Base-by-base conservation (phyloP, 2,888 invertebrate species). In the Tinea semifulvella region DNA sequence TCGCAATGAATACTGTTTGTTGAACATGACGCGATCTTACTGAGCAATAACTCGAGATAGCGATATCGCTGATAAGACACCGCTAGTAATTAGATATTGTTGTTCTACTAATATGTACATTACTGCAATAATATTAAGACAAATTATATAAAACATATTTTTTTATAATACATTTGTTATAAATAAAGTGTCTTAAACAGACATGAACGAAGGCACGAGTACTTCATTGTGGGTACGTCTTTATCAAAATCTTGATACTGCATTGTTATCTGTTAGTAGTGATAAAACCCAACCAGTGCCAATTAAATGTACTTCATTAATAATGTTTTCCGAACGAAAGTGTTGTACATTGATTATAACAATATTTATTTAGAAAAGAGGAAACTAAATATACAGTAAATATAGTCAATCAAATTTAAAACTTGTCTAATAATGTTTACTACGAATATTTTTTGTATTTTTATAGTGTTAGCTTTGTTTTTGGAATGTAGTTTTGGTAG, bases 1-100 rank as follows among this genome's bases (percentile, higher is more conserved):
- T 61, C 63, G 56, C 55, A 54, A 52, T 61, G 59, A 56, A 58
- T 60, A 67, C 69, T 61, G 65, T 55, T 60, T 61, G 53, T 54
- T 58, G 56, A 54, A 53, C 59, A 56, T 57, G 58, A 59, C 61
- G 63, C 63, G 65, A 68, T 69, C 68, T 64, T 68, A 70, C 65
- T 65, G 65, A 63, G 65, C 69, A 72, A 72, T 70, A 65, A 70
- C 68, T 68, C 63, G 62, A 76, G 79, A 79, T 77, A 79, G 71
- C 72, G 77, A 76, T 76, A 76, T 56, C 56, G 57, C 65, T 74
- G 79, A 80, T 79, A 79, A 79, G 65, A 56, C 53, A 35, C 42
- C 16, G 40, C 28, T 42, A 42, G 18, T 42, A 27, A 27, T 27
- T 40, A 13, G 40, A 7, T 18, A 31, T 40, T 40, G 14, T 40